Conservation (phyloP, 1,140 invertebrate genomes). For the Triops longicaudatus region DNA sequence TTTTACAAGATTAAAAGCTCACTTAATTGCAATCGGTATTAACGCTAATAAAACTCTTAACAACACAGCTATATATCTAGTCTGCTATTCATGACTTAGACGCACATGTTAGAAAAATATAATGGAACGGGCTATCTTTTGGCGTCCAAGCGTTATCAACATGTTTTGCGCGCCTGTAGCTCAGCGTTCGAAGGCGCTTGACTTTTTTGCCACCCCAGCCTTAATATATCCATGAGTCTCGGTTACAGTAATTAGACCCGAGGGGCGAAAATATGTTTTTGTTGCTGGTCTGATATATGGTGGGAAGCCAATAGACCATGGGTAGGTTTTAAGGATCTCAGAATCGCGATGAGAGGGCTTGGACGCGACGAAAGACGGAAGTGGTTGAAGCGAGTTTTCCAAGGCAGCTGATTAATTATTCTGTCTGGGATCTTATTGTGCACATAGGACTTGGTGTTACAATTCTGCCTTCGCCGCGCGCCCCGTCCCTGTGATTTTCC, state of each 20-base stretch:
- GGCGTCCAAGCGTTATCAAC: too few relatives aligned
- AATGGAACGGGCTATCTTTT: background rate
- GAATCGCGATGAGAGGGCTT: background rate
- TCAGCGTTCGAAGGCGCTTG: too few relatives aligned
- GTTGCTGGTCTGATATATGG: background rate
- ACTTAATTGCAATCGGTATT: background rate
- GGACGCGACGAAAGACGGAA: background rate
- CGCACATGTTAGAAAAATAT: background rate
- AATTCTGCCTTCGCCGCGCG: background rate
- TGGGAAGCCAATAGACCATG: background rate
- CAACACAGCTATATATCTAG: background rate
- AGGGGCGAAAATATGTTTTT: background rate
- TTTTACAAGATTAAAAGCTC: background rate
- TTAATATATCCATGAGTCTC: background rate
- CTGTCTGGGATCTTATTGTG: background rate
- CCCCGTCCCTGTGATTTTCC: background rate
- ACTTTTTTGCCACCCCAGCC: too few relatives aligned
- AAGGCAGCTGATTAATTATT: slow-evolving; percentile 3
- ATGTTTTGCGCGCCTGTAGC: too few relatives aligned
- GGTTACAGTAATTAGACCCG: background rate
- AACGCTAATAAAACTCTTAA: background rate
- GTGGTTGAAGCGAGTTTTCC: background rate
- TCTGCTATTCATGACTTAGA: too few relatives aligned
- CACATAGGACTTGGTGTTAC: background rate
- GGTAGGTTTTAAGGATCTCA: background rate